Percentiles rank a stretch among this genome's conserved stretches.
Conservation (phyloP, 2,888 invertebrate species). For the Chalcis sispes region DNA sequence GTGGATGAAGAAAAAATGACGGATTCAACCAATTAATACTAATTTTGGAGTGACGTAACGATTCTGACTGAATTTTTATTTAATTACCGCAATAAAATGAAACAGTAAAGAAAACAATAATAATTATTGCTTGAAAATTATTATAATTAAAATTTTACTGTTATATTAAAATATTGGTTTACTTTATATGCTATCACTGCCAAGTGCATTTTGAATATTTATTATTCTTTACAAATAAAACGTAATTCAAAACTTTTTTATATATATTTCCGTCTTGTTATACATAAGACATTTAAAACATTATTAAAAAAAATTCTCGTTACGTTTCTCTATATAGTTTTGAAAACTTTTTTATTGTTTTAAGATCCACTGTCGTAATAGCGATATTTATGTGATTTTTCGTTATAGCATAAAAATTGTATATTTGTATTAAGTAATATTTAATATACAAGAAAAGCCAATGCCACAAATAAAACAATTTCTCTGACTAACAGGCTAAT, state of each 20-base stretch:
- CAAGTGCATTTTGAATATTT: conserved; percentile 18
- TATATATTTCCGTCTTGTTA: neutral
- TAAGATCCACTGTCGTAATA: conserved; percentile 26
- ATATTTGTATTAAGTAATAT: conserved; percentile 46
- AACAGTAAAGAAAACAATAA: neutral
- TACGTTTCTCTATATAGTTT: conserved; percentile 43
- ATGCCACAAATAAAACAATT: conserved; percentile 33
- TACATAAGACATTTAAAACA: neutral
- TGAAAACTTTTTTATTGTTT: conserved; percentile 31
- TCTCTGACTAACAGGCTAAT: conserved; percentile 17
- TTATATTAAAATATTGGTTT: conserved; percentile 2
- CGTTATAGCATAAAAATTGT: conserved; percentile 44
- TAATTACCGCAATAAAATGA: conserved; percentile 2
- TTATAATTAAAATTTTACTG: neutral
- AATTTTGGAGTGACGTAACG: conserved; percentile 45
- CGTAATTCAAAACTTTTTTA: neutral
- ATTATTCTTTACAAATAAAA: conserved; percentile 3
- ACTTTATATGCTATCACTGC: conserved; percentile 35
- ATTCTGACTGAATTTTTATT: conserved; percentile 7
- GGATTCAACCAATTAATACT: conserved; percentile 33
- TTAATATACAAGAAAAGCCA: conserved; percentile 18
- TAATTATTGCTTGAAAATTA: neutral
- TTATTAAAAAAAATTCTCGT: conserved; percentile 7
- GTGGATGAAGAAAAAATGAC: conserved; percentile 7
- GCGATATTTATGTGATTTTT: conserved; percentile 39